Evolutionary conservation across 1,140 invertebrate genomes (phyloP), one percentile per base, ranked within the genome.

Genomic region (Magallana ariakensis): DNA sequence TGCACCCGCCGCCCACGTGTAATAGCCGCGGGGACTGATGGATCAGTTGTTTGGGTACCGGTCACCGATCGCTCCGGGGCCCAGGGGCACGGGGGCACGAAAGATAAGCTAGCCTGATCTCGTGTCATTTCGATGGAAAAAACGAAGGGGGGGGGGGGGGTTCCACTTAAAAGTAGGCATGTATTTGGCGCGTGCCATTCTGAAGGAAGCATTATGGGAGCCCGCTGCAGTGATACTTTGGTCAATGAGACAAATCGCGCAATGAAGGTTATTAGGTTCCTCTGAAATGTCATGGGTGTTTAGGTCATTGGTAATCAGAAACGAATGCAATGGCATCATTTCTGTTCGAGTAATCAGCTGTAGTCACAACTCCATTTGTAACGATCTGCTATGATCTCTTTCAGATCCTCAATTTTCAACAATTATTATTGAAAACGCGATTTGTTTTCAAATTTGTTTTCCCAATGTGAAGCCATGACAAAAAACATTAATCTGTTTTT

Each of bases 371-470:
- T 13, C 33, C 2, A 33, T 70, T 33, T 10, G 66, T 26, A 70
- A 70, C 62, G 10, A 22, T 26, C 19, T 22, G 1, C 1, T 9
- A 19, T 26, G 66, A 70, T 70, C 22, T 19, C 66, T 70, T 26
- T 70, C 66, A 22, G 22, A 22, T 33, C 19, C 16, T 15, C 19
- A 4, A 70, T 26, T 70, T 11, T 70, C 66, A 26, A 70, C 9
- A 70, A 26, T 70, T 26, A 26, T 70, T 26, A 70, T 70, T 26
- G 10, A 60, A 16, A 60, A 16, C 13, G 13, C n/a, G 58, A 60
- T 60, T 70, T 70, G 66, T 70, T 70, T 70, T 70, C 66, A 62
- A 26, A 70, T 26, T 22, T 60, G 13, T 60, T 60, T 60, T n/a
- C n/a, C n/a, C n/a, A 16, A 19, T 26, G 19, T 11, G 33, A 70